Evolutionary conservation across 2,797 vertebrate genomes (phyloP).

Genomic region (Lithobates pipiens): DNA sequence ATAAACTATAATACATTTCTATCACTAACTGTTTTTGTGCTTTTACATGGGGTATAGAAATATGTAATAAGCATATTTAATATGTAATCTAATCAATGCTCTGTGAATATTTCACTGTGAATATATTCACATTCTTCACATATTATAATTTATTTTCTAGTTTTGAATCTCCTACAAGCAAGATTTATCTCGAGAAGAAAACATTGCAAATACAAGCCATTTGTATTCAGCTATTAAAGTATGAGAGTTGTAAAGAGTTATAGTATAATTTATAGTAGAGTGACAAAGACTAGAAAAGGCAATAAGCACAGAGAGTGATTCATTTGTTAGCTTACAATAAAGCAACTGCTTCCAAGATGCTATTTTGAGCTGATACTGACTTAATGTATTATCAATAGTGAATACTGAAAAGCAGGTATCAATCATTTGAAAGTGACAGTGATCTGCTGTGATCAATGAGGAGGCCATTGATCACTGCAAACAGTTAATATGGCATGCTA

Average conservation of each 20-base stretch:
- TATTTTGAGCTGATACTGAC: conserved; percentile 65
- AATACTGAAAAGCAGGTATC: conserved; percentile 67
- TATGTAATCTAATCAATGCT: conserved; percentile 31
- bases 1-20: background rate
- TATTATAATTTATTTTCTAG: conserved; percentile 52
- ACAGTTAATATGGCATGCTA: conserved; percentile 64
- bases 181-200: conserved; percentile 64
- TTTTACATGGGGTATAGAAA: background rate
- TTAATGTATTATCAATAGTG: conserved; percentile 68
- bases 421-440: conserved; percentile 67
- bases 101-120: conserved; percentile 14
- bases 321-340: conserved; percentile 68
- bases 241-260: conserved; percentile 65
- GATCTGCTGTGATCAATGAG: conserved; percentile 67
- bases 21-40: background rate
- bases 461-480: conserved; percentile 68
- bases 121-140: conserved; percentile 25
- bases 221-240: conserved; percentile 69
- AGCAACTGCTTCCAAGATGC: conserved; percentile 63
- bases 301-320: conserved; percentile 72
- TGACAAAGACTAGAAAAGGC: conserved; percentile 65
- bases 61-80: conserved; percentile 10
- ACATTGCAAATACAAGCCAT: conserved; percentile 48
- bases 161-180: conserved; percentile 33
- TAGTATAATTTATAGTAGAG: conserved; percentile 69